Conservation (phyloP, 2,113 vertebrate genomes). For the Gila orcuttii region DNA sequence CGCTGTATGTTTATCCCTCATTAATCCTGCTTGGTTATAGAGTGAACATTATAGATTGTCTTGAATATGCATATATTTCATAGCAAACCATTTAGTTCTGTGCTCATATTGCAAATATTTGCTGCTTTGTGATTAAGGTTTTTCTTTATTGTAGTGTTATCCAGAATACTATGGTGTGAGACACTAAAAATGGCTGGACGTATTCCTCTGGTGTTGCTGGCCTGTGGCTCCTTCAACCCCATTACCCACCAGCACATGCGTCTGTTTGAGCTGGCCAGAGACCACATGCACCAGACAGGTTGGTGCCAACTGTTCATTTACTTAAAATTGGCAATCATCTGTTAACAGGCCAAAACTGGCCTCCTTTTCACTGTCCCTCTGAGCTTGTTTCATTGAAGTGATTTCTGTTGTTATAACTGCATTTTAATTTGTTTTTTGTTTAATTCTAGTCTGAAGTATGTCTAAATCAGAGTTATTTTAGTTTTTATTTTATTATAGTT, state of each 20-base stretch:
- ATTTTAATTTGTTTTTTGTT: background rate
- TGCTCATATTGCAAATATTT: background rate
- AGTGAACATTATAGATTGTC: background rate
- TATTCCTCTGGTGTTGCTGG: slow-evolving; percentile 85
- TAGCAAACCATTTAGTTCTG: background rate
- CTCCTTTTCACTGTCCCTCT: background rate
- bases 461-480: background rate
- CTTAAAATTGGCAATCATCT: slow-evolving; percentile 25
- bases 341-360: background rate
- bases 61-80: background rate
- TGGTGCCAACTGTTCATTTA: slow-evolving; percentile 58
- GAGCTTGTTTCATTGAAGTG: background rate
- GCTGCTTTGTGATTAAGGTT: background rate
- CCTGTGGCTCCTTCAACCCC: slow-evolving; percentile 92
- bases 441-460: background rate
- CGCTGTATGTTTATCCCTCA: background rate
- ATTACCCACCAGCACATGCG: slow-evolving; percentile 94
- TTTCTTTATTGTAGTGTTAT: background rate
- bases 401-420: background rate
- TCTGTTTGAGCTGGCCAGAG: slow-evolving; percentile 90
- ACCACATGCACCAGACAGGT: slow-evolving; percentile 91
- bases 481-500: no score
- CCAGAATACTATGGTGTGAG: slow-evolving; percentile 50
- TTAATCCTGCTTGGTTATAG: background rate
- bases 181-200: slow-evolving; percentile 73